Evolutionary conservation across 2,888 invertebrate genomes (phyloP), one percentile per base, ranked within the genome.

Genomic region (Exephanes ischioxanthus): DNA sequence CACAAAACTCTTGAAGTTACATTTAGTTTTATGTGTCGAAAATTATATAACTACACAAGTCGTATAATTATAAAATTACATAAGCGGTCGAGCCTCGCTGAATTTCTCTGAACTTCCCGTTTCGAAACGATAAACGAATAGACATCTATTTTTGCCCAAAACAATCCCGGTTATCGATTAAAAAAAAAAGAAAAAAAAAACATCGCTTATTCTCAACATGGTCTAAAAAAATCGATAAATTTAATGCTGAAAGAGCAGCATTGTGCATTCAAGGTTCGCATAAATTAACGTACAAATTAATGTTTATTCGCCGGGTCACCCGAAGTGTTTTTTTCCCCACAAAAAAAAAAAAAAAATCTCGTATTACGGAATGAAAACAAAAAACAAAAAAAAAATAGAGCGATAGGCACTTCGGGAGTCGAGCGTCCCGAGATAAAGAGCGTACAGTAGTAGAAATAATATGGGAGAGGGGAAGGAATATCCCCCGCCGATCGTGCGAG

Each of bases 381-480:
- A 78, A 81, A 71, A 86, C 81, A 30, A 85, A 58, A 37, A 78
- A 81, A 71, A 86, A 84, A 84, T 82, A 83, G 77, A 80, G 72
- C 81, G 81, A 78, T 67, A 68, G 55, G 41, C 41, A 26, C 58
- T 63, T 30, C 41, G 68, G 72, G 61, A 26, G 78, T 26, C 72
- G 68, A 26, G 78, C 37, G 70, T 61, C 75, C 48, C 26, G 53
- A 26, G 81, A 71, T 66, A 82, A 77, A 72, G 37, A 78, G 58
- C 61, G 61, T 5, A 26, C 14, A 45, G 73, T n/a, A 37, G 66
- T 45, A 67, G 26, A 48, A 63, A 53, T 53, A 53, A 58, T 7
- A 51, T 19, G 16, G 51, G 51, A 41, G 73, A 80, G 75, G 30
- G 75, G 45, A 55, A 53, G 67, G 61, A 77, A 67, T 77, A 77